Evolutionary conservation across 2,888 invertebrate genomes (phyloP).

Genomic region (Ectemnius cavifrons): DNA sequence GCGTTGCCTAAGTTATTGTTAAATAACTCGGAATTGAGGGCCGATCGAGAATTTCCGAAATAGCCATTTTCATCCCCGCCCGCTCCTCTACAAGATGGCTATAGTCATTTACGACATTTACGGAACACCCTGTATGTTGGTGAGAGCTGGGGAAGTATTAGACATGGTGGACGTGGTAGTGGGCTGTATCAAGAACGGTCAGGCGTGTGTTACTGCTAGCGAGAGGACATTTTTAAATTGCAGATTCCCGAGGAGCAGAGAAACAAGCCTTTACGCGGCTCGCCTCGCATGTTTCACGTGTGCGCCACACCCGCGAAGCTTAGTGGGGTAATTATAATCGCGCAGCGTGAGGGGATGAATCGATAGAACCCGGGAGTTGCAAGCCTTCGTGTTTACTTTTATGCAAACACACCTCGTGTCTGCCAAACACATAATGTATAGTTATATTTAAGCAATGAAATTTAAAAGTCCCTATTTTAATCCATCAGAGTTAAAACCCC

Average conservation of each 20-base stretch:
- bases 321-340: slow-evolving; percentile 48
- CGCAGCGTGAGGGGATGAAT: slow-evolving; percentile 35
- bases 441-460: no score
- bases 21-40: no score
- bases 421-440: no score
- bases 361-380: slow-evolving; percentile 44
- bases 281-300: slow-evolving; percentile 40
- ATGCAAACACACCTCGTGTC: slow-evolving; percentile 22
- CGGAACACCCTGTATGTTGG: no score
- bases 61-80: no score
- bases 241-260: slow-evolving; percentile 34
- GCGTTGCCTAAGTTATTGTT: no score
- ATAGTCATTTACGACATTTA: no score
- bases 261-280: slow-evolving; percentile 29
- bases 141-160: background rate
- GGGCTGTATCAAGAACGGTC: slow-evolving; percentile 2
- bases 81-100: no score
- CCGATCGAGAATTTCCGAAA: no score
- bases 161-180: background rate
- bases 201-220: background rate
- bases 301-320: slow-evolving; percentile 35
- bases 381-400: slow-evolving; percentile 31
- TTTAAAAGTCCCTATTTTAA: no score
- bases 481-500: no score
- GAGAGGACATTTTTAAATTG: slow-evolving; percentile 43